phyloP scores from a whole-genome alignment of 1,140 invertebrate genomes.

The Steinernema khuongi region DNA sequence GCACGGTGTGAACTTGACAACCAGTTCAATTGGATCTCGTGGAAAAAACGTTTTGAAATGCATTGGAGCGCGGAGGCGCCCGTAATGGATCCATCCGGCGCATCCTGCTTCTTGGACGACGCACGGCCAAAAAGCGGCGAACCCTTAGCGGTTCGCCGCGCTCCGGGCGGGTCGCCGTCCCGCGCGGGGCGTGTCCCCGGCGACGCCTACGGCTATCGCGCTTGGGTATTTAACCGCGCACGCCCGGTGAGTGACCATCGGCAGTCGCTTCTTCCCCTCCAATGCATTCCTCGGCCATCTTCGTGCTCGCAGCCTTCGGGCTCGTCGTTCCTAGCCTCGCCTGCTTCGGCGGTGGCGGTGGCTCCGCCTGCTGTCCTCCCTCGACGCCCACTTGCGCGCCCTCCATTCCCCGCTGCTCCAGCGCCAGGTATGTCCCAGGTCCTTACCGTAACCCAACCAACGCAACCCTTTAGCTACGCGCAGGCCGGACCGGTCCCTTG shows the following conservation, averaged over 20 bases:
- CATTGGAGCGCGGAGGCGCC: no score
- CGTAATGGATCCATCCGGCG: no score
- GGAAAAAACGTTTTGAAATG: no score
- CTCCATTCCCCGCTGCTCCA: conserved; percentile 29
- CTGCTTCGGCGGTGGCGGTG: conserved; percentile 30
- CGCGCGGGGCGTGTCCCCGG: background rate
- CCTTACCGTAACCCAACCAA: background rate
- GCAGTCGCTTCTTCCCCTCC: background rate
- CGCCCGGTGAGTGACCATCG: background rate
- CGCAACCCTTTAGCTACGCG: conserved; percentile 2
- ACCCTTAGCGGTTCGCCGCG: background rate
- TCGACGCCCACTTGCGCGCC: conserved; percentile 19
- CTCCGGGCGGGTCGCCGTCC: background rate
- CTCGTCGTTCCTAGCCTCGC: conserved; percentile 22
- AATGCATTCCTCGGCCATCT: background rate
- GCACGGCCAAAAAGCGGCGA: no score
- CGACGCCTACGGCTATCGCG: background rate
- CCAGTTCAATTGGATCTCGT: no score
- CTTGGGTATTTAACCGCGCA: conserved; percentile 6
- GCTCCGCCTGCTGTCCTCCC: conserved; percentile 28
- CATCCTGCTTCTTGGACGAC: no score
- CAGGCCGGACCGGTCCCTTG: background rate
- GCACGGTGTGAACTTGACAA: background rate
- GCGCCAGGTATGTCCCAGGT: conserved; percentile 19
- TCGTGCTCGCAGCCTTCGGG: conserved; percentile 15